Conservation (phyloP, 2,888 invertebrate genomes). For the Hyles lineata region DNA sequence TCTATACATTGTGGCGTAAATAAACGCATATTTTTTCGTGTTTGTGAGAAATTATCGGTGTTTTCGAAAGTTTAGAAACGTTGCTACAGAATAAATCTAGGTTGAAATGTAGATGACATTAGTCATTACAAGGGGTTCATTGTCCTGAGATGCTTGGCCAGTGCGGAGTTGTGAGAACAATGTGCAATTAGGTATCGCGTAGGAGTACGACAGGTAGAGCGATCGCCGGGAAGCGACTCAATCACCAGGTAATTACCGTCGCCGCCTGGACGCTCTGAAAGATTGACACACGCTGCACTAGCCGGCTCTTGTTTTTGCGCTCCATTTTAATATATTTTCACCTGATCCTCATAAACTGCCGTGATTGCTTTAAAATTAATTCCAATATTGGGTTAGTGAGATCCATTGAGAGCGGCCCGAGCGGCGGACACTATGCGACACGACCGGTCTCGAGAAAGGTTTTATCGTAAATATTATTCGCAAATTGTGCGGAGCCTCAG, state of each 20-base stretch:
- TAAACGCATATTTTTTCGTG: neutral
- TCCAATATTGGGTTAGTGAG: slow-evolving; percentile 63
- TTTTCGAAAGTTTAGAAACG: neutral
- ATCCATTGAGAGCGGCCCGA: slow-evolving; percentile 56
- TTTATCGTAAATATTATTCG: slow-evolving; percentile 81
- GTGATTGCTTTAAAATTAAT: slow-evolving; percentile 58
- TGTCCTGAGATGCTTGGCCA: slow-evolving; percentile 58
- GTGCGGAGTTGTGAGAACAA: slow-evolving; percentile 70
- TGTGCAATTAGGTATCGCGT: slow-evolving; percentile 65
- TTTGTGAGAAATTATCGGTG: neutral
- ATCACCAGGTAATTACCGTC: slow-evolving; percentile 71
- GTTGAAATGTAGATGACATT: neutral
- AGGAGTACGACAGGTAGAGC: slow-evolving; percentile 59
- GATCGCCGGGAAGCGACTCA: slow-evolving; percentile 45
- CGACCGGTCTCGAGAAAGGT: slow-evolving; percentile 70
- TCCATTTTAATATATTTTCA: slow-evolving; percentile 61
- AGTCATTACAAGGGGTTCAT: slow-evolving; percentile 48
- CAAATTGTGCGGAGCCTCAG: slow-evolving; percentile 78
- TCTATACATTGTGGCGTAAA: neutral
- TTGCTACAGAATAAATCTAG: neutral
- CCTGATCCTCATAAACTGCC: slow-evolving; percentile 56
- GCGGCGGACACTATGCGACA: slow-evolving; percentile 63
- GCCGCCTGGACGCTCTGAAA: slow-evolving; percentile 68
- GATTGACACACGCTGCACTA: slow-evolving; percentile 67
- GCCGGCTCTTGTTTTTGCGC: slow-evolving; percentile 72